Conservation (phyloP, 2,113 vertebrate species). For the Candoia aspera region DNA sequence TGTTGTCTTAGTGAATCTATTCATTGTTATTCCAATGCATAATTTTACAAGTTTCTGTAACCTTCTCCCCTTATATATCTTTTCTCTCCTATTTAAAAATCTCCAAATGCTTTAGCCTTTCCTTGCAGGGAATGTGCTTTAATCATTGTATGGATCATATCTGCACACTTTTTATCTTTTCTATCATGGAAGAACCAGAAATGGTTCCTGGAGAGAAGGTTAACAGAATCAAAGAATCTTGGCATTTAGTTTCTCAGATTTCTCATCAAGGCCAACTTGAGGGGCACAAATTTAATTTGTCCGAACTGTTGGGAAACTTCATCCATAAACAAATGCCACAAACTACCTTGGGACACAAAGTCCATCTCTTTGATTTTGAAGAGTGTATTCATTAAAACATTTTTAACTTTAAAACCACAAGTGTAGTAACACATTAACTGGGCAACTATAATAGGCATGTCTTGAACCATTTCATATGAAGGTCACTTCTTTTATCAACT, state of each 20-base stretch:
- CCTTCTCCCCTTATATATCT: neutral
- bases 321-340: neutral
- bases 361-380: fast-evolving
- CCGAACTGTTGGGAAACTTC: neutral
- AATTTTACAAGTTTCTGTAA: neutral
- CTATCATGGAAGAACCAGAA: neutral
- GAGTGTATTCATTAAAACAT: conserved; percentile 21
- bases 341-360: neutral
- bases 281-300: neutral
- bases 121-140: neutral
- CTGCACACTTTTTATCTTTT: neutral
- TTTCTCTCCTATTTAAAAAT: neutral
- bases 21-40: neutral
- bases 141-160: neutral
- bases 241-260: neutral
- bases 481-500: conserved; percentile 49
- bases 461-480: conserved; percentile 40
- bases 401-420: conserved; percentile 34
- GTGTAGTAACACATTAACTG: conserved; percentile 45
- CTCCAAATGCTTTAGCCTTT: neutral
- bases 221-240: neutral
- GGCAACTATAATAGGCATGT: conserved; percentile 38
- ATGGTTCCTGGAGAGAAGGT: neutral
- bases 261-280: neutral
- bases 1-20: neutral